Conservation (phyloP, 1,140 invertebrate genomes). For the Drosophila hydei region DNA sequence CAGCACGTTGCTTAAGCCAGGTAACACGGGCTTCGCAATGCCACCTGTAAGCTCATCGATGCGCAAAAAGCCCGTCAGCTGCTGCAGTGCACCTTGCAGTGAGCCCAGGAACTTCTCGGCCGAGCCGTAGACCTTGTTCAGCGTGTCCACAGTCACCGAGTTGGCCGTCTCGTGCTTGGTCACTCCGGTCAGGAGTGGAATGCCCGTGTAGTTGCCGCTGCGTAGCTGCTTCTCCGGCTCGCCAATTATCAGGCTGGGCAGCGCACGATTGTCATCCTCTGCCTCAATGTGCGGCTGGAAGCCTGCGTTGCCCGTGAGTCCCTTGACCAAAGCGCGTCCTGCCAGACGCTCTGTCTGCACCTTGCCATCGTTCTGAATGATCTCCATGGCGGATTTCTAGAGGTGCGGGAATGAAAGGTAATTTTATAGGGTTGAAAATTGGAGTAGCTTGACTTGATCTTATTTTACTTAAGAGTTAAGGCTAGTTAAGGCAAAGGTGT, state of each 20-base stretch:
- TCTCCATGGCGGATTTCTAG: constrained; percentile 78
- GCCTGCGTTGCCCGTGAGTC: constrained; percentile 83
- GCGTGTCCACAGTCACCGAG: constrained; percentile 57
- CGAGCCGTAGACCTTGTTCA: constrained; percentile 68
- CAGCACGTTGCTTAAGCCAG: constrained; percentile 54
- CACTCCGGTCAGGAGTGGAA: constrained; percentile 89
- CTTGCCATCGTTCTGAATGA: constrained; percentile 84
- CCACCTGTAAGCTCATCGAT: constrained; percentile 73
- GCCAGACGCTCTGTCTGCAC: constrained; percentile 84
- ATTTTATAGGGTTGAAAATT: not conserved
- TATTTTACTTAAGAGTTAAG: no score
- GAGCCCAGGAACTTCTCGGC: constrained; percentile 73
- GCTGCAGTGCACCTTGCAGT: constrained; percentile 52
- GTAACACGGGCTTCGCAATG: constrained; percentile 70
- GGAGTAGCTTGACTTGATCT: no score
- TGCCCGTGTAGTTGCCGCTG: constrained; percentile 84
- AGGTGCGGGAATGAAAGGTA: not conserved
- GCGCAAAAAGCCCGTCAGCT: constrained; percentile 61
- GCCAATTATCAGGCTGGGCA: constrained; percentile 86
- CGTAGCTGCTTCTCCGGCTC: constrained; percentile 86
- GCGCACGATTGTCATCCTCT: constrained; percentile 85
- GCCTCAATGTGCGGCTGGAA: constrained; percentile 88
- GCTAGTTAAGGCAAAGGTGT: no score
- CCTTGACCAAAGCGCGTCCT: constrained; percentile 84
- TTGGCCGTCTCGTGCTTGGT: constrained; percentile 88